Evolutionary conservation across 2,113 vertebrate genomes (phyloP).

Genomic region (Scolopax mira): DNA sequence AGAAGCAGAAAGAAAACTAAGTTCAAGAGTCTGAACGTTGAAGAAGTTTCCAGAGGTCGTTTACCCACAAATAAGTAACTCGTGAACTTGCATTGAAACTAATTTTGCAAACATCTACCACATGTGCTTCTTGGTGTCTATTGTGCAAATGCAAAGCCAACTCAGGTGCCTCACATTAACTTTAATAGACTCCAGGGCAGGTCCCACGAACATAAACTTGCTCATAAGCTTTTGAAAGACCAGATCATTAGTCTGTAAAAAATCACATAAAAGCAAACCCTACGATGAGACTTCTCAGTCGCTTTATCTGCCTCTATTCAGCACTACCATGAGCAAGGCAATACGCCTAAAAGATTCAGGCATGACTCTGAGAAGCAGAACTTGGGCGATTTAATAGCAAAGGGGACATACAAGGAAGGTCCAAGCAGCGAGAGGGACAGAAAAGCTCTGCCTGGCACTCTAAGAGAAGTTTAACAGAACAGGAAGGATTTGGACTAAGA

Average conservation of each 20-base stretch:
- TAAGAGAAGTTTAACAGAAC: background rate
- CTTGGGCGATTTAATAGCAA: background rate
- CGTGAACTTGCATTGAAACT: background rate
- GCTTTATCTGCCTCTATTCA: background rate
- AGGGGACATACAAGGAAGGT: background rate
- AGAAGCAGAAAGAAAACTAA: background rate
- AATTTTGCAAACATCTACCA: background rate
- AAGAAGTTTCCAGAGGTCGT: background rate
- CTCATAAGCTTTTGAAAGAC: background rate
- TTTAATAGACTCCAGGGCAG: background rate
- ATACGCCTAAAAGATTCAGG: background rate
- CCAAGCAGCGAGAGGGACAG: background rate
- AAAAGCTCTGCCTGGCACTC: background rate
- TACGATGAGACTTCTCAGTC: background rate
- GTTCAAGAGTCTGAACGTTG: background rate
- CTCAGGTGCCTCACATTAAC: background rate
- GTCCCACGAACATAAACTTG: background rate
- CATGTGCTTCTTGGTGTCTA: background rate
- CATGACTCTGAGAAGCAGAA: background rate
- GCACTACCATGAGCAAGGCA: background rate
- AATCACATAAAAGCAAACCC: background rate
- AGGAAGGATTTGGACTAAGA: background rate
- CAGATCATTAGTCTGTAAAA: background rate
- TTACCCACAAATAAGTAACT: background rate
- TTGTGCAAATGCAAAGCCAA: background rate